A percentile compares a stretch with the other conserved stretches of the same genome.
These are phyloP conservation scores for Buphagus erythrorhynchus DNA, from an alignment of 2,797 vertebrate species.

Conservation along the genomic window DNA sequence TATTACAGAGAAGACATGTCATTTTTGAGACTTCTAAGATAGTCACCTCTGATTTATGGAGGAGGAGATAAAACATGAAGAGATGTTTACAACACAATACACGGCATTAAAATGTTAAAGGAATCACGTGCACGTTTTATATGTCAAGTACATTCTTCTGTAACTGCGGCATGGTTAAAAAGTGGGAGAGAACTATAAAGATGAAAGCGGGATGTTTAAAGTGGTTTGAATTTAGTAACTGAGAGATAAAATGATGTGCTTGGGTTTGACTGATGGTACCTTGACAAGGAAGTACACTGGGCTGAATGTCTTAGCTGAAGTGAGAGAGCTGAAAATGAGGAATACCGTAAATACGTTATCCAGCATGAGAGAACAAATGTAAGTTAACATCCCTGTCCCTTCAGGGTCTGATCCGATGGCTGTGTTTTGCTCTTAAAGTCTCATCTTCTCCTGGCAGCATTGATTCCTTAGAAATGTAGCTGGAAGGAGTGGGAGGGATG, in stretches of 20 bases:
- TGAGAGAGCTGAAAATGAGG: not conserved
- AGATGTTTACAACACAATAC: slow-evolving; percentile 55
- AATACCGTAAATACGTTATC: not conserved
- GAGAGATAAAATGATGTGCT: slow-evolving; percentile 44
- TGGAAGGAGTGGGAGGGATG: not conserved
- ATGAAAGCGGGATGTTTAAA: slow-evolving; percentile 70
- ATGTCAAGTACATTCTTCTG: slow-evolving; percentile 47
- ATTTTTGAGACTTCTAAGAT: slow-evolving; percentile 41
- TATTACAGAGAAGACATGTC: slow-evolving; percentile 56
- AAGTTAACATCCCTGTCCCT: not conserved
- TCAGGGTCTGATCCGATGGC: not conserved
- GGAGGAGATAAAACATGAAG: slow-evolving; percentile 61
- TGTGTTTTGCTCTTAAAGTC: not conserved
- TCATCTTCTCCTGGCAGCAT: not conserved
- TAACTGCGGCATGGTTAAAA: slow-evolving; percentile 34
- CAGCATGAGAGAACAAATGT: not conserved
- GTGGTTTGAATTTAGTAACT: slow-evolving; percentile 61
- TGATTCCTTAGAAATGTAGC: not conserved
- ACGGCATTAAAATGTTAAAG: slow-evolving; percentile 49
- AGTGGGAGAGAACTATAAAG: slow-evolving; percentile 40
- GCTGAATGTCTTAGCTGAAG: not conserved
- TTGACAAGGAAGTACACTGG: slow-evolving; percentile 33
- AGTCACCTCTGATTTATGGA: slow-evolving; percentile 66
- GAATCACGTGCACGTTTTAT: slow-evolving; percentile 48
- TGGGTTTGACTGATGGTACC: slow-evolving; percentile 31